Percentiles rank a stretch among this genome's conserved stretches.
phyloP scores from a whole-genome alignment of 2,888 invertebrate genomes.

The Lasioglossum zephyrum region DNA sequence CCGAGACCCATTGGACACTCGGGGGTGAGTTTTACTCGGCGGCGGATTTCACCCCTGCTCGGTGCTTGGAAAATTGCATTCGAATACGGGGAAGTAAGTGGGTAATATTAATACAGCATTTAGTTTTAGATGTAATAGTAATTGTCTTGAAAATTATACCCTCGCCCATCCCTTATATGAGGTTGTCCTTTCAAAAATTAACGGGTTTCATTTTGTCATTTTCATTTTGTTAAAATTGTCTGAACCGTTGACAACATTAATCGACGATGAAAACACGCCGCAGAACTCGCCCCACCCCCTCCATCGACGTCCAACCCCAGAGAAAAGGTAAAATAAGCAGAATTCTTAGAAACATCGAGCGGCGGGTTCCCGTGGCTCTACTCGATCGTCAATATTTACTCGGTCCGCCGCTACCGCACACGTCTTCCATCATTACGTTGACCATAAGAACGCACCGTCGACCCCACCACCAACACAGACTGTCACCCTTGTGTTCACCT shows the following conservation, averaged over 20 bases:
- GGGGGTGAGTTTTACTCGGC: neutral
- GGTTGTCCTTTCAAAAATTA: too few species aligned
- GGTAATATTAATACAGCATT: neutral
- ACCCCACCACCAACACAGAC: conserved; percentile 32
- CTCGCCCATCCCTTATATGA: neutral
- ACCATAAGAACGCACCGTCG: conserved; percentile 47
- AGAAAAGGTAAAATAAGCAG: neutral
- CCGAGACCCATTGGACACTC: neutral
- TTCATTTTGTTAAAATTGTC: neutral
- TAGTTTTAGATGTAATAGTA: neutral
- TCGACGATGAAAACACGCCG: neutral
- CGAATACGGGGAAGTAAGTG: neutral
- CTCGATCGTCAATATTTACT: conserved; percentile 64
- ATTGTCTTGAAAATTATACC: neutral
- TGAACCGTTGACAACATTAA: neutral
- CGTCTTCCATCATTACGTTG: conserved; percentile 63
- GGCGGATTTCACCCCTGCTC: neutral
- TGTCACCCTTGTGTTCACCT: conserved; percentile 59
- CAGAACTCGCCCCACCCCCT: neutral
- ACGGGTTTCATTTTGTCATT: too few species aligned
- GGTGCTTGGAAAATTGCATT: neutral
- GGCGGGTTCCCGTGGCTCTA: conserved; percentile 7
- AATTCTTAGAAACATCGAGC: conserved; percentile 22
- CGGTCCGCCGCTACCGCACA: conserved; percentile 47
- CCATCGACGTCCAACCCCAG: neutral